phyloP scores from a whole-genome alignment of 2,888 invertebrate species.

The Drosophila yooni region DNA sequence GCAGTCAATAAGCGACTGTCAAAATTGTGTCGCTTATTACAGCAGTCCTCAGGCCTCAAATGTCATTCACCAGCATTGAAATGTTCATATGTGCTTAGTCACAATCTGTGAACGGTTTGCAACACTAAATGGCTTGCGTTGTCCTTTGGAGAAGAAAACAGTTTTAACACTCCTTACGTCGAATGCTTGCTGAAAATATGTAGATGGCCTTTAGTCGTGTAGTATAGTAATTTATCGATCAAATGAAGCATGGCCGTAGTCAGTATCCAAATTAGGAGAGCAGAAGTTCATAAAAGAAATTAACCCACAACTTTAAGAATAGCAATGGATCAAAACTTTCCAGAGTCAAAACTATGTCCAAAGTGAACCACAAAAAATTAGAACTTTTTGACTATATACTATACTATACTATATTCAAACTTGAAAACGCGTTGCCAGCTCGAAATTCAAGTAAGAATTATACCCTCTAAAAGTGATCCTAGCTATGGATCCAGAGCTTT shows the following conservation, averaged over 20 bases:
- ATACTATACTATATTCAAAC: not conserved
- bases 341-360: not conserved
- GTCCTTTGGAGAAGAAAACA: not conserved
- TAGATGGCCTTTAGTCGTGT: not conserved
- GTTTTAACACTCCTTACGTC: not conserved
- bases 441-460: not conserved
- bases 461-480: not conserved
- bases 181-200: not conserved
- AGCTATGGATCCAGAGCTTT: not conserved
- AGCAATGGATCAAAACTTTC: not conserved
- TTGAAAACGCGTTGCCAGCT: not conserved
- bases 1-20: constrained; percentile 22
- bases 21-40: constrained; percentile 14
- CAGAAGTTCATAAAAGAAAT: not conserved
- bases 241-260: no score
- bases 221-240: not conserved
- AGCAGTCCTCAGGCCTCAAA: not conserved
- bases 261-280: not conserved
- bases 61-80: constrained; percentile 22
- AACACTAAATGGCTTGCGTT: not conserved
- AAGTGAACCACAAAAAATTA: not conserved
- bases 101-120: not conserved
- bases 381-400: not conserved
- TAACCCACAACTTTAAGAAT: not conserved
- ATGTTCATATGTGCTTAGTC: constrained; percentile 2